Conservation (phyloP, 2,888 invertebrate species). For the Dendrolimus houi region DNA sequence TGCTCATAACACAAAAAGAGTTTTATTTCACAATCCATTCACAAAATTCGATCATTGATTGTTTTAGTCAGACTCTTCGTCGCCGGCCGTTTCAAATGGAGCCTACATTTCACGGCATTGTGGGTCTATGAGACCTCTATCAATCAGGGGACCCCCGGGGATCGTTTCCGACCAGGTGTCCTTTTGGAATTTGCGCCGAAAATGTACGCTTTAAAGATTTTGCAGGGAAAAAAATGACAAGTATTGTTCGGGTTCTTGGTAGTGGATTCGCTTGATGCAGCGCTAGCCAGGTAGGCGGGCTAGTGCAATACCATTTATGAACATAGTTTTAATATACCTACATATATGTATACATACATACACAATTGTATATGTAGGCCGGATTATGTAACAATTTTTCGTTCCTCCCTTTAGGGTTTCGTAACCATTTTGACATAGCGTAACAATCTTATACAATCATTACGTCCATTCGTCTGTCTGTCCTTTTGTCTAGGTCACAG, state of each 20-base stretch:
- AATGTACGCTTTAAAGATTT: slow-evolving; percentile 61
- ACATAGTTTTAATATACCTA: slow-evolving; percentile 23
- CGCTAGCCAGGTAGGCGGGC: slow-evolving; percentile 51
- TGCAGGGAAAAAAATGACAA: slow-evolving; percentile 49
- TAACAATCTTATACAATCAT: too few relatives aligned
- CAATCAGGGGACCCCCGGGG: slow-evolving; percentile 72
- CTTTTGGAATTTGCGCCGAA: slow-evolving; percentile 70
- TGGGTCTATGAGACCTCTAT: slow-evolving; percentile 58
- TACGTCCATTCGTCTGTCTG: too few relatives aligned
- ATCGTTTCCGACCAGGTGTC: slow-evolving; percentile 74
- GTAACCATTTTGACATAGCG: too few relatives aligned
- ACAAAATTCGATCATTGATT: slow-evolving; percentile 69
- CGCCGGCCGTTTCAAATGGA: slow-evolving; percentile 54
- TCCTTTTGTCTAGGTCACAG: too few relatives aligned
- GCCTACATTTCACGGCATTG: slow-evolving; percentile 44
- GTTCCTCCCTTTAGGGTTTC: too few relatives aligned
- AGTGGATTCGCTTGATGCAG: slow-evolving; percentile 36
- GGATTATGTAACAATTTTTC: too few relatives aligned
- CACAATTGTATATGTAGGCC: too few relatives aligned
- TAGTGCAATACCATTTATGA: slow-evolving; percentile 23
- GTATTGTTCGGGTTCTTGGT: slow-evolving; percentile 66
- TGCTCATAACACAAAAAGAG: slow-evolving; percentile 41
- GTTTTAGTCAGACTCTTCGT: slow-evolving; percentile 70
- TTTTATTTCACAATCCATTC: slow-evolving; percentile 67
- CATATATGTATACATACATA: too few relatives aligned